phyloP scores from a whole-genome alignment of 2,888 invertebrate genomes.

The Hypomecis atomaria region DNA sequence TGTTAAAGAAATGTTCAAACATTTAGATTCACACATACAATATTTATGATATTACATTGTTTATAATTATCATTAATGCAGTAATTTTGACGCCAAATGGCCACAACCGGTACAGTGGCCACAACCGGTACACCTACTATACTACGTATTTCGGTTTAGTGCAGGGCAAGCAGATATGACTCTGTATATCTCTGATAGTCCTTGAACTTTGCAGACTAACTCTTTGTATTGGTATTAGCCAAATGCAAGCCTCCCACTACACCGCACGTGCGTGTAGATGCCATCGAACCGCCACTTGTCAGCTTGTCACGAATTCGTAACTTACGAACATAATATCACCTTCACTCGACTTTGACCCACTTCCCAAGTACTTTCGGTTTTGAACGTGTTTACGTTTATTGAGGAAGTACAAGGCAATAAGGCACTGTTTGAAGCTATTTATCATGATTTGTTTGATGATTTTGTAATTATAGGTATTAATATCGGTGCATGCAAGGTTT shows the following conservation, averaged over 20 bases:
- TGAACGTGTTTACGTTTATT: conserved; percentile 26
- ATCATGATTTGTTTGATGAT: conserved; percentile 18
- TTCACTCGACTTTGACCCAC: conserved; percentile 45
- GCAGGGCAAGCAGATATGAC: no score
- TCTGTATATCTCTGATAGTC: no score
- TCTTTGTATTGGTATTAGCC: no score
- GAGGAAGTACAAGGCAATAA: conserved; percentile 30
- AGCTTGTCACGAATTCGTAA: conserved; percentile 28
- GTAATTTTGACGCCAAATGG: no score
- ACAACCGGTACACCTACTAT: no score
- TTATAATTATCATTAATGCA: no score
- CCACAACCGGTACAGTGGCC: no score
- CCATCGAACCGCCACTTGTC: conserved; percentile 10
- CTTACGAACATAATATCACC: conserved; percentile 28
- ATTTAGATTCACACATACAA: no score
- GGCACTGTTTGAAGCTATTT: conserved; percentile 11
- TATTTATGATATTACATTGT: no score
- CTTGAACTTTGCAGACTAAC: no score
- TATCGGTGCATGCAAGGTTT: conserved; percentile 1
- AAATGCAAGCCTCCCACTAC: background rate
- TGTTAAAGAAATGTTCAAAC: no score
- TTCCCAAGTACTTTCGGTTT: conserved; percentile 42
- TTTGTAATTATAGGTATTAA: conserved; percentile 10
- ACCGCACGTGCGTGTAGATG: conserved; percentile 15
- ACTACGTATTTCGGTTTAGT: no score